Evolutionary conservation across 1,140 invertebrate genomes (phyloP), one percentile per base, ranked within the genome.

Genomic region (Leptopilina clavipes): DNA sequence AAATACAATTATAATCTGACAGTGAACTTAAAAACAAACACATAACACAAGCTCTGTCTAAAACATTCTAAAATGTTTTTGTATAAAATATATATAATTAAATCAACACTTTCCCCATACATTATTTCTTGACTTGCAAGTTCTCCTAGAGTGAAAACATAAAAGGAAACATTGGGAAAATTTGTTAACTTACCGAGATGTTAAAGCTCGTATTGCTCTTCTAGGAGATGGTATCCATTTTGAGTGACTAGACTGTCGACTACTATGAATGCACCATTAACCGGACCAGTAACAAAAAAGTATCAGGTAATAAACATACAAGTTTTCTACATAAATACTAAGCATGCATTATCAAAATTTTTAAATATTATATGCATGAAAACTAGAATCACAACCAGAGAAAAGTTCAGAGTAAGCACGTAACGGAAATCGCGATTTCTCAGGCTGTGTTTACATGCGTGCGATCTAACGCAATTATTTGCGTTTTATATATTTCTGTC

Each of bases 191-290:
- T 84, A 89, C 87, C 86, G 82, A 70, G 80, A 78, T 0, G 56
- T 65, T 65, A 65, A 65, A 14, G 56, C 22, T 82, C 78, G 88
- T 80, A 84, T 73, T 76, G 78, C 77, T 83, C 84, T 82, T 78
- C 82, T 86, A 73, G 87, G 11, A 73, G 78, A 74, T 54, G 83
- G 75, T 81, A 77, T 65, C 79, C 80, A 78, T 84, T 81, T 85
- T 44, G 83, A 81, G 25, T 81, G 82, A 82, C 79, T 88, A 85
- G 77, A 78, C 72, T 84, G 84, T 73, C 79, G 81, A 83, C 84
- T 88, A 88, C 82, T 83, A 85, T 85, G 75, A 81, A 37, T 73
- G 72, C 25, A 81, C 77, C 72, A 84, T 22, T 31, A 65, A 65
- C 56, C 56, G 25, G 56, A 65, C 56, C 56, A 65, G 76, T 72